These are phyloP conservation scores for Synanceia verrucosa DNA, from an alignment of 2,797 vertebrate genomes.

Conservation along the genomic window DNA sequence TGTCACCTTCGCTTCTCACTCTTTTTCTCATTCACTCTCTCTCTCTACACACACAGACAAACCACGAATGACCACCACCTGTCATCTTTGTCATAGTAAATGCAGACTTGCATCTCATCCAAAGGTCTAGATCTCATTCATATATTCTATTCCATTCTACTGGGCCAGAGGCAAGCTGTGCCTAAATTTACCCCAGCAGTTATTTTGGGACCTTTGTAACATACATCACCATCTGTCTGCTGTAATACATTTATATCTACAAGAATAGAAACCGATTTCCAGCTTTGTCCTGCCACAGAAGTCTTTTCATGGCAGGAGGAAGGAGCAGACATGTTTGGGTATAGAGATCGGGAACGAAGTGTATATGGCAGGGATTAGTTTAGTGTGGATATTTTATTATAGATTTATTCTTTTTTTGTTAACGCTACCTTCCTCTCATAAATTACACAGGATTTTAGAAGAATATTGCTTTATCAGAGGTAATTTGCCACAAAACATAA, in stretches of 20 bases:
- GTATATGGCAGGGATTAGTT: too few relatives aligned
- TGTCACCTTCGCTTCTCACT: conserved; percentile 49
- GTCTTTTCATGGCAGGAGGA: conserved; percentile 1
- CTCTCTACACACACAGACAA: conserved; percentile 9
- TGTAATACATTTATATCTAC: conserved; percentile 60
- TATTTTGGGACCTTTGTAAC: conserved; percentile 62
- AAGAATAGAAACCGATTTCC: conserved; percentile 64
- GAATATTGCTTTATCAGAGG: not conserved
- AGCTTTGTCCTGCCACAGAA: conserved; percentile 22
- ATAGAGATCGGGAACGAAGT: too few relatives aligned
- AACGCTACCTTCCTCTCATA: not conserved
- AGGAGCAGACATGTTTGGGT: not conserved
- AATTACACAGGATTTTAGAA: not conserved
- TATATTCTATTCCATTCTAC: conserved; percentile 18
- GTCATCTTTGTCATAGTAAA: conserved; percentile 51
- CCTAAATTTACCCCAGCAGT: conserved; percentile 65
- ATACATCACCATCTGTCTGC: conserved; percentile 71
- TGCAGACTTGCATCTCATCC: not conserved
- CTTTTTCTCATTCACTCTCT: conserved; percentile 16
- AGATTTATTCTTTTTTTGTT: not conserved
- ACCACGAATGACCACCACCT: conserved; percentile 50
- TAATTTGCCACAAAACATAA: not conserved
- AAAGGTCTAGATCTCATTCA: conserved; percentile 35
- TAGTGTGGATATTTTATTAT: not conserved
- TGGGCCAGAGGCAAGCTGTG: conserved; percentile 2